These are phyloP conservation scores for Sebastes trivittatus DNA, from an alignment of 2,797 vertebrate genomes.

Conservation along the genomic window DNA sequence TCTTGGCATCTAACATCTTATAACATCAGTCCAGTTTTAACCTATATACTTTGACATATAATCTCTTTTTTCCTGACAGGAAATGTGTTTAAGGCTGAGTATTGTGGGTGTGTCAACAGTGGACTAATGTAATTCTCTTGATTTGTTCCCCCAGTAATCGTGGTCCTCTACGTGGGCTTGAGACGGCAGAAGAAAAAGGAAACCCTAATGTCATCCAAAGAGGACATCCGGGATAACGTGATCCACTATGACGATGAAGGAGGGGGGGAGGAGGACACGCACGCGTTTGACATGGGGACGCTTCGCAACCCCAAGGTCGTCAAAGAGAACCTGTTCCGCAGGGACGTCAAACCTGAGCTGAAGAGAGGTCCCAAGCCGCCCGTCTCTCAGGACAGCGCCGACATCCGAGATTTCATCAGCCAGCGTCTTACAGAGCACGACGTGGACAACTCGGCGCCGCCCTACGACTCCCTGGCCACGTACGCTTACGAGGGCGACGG, in stretches of 20 bases:
- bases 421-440: constrained; percentile 93
- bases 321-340: constrained; percentile 91
- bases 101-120: neutral
- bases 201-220: constrained; percentile 97
- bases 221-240: constrained; percentile 97
- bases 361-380: constrained; percentile 66
- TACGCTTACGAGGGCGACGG: constrained; percentile 96
- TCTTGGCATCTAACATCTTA: neutral
- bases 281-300: constrained; percentile 97
- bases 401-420: constrained; percentile 94
- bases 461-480: constrained; percentile 96
- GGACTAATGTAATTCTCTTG: neutral
- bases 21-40: neutral
- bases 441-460: constrained; percentile 89
- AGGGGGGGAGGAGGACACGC: constrained; percentile 97
- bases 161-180: constrained; percentile 94
- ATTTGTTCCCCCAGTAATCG: constrained; percentile 84
- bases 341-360: constrained; percentile 93
- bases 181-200: constrained; percentile 96
- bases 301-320: constrained; percentile 94
- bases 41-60: neutral
- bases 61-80: neutral
- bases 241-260: constrained; percentile 99
- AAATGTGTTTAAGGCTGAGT: neutral
- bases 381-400: constrained; percentile 87